Percentiles rank a stretch among this genome's conserved stretches.
Conservation (phyloP, 2,888 invertebrate species). For the Eumacrocentrus americanus region DNA sequence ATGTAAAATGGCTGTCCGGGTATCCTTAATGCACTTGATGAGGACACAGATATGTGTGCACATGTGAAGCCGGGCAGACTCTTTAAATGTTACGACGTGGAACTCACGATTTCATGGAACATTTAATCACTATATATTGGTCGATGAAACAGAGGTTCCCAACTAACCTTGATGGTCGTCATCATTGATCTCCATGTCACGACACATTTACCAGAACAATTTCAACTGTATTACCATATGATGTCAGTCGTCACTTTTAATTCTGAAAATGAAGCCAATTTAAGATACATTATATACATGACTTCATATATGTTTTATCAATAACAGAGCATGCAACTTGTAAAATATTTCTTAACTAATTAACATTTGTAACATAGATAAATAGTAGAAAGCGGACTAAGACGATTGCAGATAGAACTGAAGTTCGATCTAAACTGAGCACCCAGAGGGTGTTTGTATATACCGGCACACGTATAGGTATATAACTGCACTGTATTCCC, state of each 20-base stretch:
- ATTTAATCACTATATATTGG: conserved; percentile 59
- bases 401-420: background rate
- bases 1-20: conserved; percentile 11
- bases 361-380: too few species aligned
- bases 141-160: conserved; percentile 50
- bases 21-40: background rate
- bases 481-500: too few species aligned
- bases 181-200: conserved; percentile 6
- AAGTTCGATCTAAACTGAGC: conserved; percentile 36
- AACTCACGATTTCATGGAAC: conserved; percentile 60
- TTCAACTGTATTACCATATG: too few species aligned
- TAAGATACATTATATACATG: too few species aligned
- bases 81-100: conserved; percentile 61
- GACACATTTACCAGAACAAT: conserved; percentile 3
- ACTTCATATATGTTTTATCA: too few species aligned
- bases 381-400: too few species aligned
- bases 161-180: conserved; percentile 22
- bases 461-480: background rate
- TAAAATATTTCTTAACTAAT: too few species aligned
- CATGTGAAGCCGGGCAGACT: too few species aligned
- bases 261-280: too few species aligned
- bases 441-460: conserved; percentile 30
- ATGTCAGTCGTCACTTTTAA: too few species aligned
- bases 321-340: too few species aligned
- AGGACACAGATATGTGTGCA: conserved; percentile 22